Base-by-base conservation (phyloP, 2,113 vertebrate species). In the Cavia aperea region DNA sequence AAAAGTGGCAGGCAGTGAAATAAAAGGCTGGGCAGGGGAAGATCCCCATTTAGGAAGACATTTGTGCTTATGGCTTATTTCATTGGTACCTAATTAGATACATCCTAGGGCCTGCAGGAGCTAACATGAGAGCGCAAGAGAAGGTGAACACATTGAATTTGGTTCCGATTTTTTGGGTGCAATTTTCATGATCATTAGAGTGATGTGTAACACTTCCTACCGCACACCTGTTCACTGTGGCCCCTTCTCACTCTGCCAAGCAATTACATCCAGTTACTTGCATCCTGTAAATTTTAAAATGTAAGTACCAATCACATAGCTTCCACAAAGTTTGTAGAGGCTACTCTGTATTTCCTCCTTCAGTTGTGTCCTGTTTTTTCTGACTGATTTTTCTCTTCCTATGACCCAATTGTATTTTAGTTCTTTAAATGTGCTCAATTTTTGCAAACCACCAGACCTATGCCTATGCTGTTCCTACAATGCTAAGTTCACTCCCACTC, bases 41-140 rank as follows among this genome's bases (percentile, higher is more conserved):
- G 65, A 4, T 65, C 16, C 36, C 26, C 58, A 82, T 85, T 93
- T 93, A 89, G 84, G 60, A 79, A 43, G 23, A 90, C 43, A 29
- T 96, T 88, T 88, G 33, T 96, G 1, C 0, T 94, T 96, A 73
- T 58, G 91, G 39, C 86, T 96, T 65, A 5, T 93, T 95, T 88
- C 90, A 4, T 95, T 93, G 90, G 68, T 19, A 81, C 81, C 94
- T 95, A 77, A 94, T 96, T 60, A 39, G 85, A 65, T 75, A 78
- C 4, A n/a, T 86, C 68, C 62, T 81, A 56, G 63, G 79, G n/a
- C 54, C 91, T 95, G 77, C 12, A 84, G 89, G 92, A 89, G 68
- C 70, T 88, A 72, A 91, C 87, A 62, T 88, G 46, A 86, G 84
- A 85, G 54, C 54, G 33, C 16, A 33, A 39, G 85, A 89, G n/a